A percentile compares a stretch with the other conserved stretches of the same genome.
Evolutionary conservation across 2,797 vertebrate genomes (phyloP).

Genomic region (Scolopax rusticola): DNA sequence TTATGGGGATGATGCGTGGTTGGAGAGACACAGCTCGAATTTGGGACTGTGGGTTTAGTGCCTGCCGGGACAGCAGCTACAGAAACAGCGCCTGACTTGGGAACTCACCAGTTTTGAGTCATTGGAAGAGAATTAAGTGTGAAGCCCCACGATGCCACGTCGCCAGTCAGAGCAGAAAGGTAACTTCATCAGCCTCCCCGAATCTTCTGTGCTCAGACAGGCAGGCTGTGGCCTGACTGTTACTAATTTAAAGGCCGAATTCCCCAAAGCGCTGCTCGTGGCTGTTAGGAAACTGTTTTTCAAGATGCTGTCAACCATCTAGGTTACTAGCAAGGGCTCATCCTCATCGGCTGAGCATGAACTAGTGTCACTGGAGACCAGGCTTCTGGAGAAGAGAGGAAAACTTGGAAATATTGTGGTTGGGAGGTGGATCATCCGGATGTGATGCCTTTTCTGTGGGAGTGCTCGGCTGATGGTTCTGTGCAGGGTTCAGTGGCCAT

Average conservation of each 20-base stretch:
- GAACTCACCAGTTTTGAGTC: neutral
- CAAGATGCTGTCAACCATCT: neutral
- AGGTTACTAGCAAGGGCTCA: neutral
- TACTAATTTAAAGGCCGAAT: neutral
- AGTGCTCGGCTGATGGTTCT: accelerated
- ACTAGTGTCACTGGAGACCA: neutral
- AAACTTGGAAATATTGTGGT: neutral
- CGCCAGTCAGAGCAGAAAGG: neutral
- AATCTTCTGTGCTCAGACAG: neutral
- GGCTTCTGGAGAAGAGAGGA: neutral
- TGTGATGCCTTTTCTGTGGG: neutral
- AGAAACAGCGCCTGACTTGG: neutral
- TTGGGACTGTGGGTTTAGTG: neutral
- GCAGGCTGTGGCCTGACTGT: neutral
- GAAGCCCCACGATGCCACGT: neutral
- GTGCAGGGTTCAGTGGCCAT: accelerated
- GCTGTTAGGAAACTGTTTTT: neutral
- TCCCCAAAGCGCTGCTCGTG: neutral
- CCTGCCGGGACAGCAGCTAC: neutral
- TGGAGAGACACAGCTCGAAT: slow-evolving; percentile 38
- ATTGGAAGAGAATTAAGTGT: neutral
- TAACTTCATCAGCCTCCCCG: neutral
- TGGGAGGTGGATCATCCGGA: neutral
- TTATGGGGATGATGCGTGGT: neutral
- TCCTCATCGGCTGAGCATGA: neutral